Percentiles rank a stretch among this genome's conserved stretches.
These are phyloP conservation scores for Pseudochaenichthys georgianus DNA, from an alignment of 2,797 vertebrate genomes.

Conservation along the genomic window DNA sequence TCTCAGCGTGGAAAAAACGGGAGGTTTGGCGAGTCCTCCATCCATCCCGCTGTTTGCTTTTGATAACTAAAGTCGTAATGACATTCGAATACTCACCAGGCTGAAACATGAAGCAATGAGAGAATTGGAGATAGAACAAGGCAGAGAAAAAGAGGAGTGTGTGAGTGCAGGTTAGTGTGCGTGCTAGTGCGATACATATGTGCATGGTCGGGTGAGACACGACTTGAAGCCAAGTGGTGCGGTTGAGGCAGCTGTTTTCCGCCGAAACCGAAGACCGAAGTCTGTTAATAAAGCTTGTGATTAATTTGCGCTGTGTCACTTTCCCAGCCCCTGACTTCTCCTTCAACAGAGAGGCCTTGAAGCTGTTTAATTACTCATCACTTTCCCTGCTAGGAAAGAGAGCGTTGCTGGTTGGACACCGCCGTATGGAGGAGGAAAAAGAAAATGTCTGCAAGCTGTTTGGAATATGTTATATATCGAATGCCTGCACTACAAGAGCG, in stretches of 20 bases:
- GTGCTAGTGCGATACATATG: not conserved
- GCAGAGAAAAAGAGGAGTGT: conserved; percentile 6
- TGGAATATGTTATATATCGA: conserved; percentile 38
- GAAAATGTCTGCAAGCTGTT: conserved; percentile 34
- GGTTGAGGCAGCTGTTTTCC: conserved; percentile 34
- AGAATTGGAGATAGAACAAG: conserved; percentile 29
- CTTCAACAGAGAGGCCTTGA: conserved; percentile 50
- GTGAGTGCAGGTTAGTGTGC: conserved; percentile 38
- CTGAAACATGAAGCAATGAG: conserved; percentile 66
- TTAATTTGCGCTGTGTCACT: conserved; percentile 70
- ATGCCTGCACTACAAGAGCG: conserved; percentile 20
- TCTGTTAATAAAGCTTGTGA: conserved; percentile 74
- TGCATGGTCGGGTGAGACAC: conserved; percentile 21
- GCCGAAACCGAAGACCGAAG: conserved; percentile 46
- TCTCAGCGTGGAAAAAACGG: conserved; percentile 33
- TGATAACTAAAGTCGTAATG: conserved; percentile 73
- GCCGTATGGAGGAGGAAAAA: conserved; percentile 14
- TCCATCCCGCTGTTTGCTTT: conserved; percentile 64
- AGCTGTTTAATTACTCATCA: conserved; percentile 74
- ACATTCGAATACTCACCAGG: conserved; percentile 71
- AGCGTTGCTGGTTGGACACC: conserved; percentile 46
- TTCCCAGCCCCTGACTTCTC: conserved; percentile 9
- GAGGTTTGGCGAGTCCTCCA: conserved; percentile 48
- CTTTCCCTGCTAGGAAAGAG: conserved; percentile 37
- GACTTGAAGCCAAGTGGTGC: conserved; percentile 45